Base-by-base conservation (phyloP, 1,140 invertebrate species). In the Brachionus asplanchnoidis region DNA sequence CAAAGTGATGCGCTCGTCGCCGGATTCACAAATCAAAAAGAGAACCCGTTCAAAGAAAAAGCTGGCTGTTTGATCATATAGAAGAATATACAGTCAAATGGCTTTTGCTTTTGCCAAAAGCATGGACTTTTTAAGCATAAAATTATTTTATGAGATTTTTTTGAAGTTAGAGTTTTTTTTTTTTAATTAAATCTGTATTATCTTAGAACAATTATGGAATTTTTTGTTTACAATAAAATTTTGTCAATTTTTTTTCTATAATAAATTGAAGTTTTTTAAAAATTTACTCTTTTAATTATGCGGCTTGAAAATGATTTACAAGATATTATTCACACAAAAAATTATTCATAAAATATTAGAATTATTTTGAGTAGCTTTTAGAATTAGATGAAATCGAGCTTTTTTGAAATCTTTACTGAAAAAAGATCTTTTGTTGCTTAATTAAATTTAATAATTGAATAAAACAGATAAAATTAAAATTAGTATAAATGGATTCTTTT, bases 1-100 rank as follows among this genome's bases (percentile, higher is more conserved):
- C 46, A 50, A 46, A 60, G 23, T 6, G 84, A 85, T 36, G 84
- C 79, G 40, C 40, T 85, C 0, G 84, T 85, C 9, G 5, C 40
- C 12, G 84, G 84, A 17, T 85, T 68, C 12, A 50, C 84, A 9
- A 44, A 28, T 36, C 46, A 60, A 50, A 85, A 85, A 53, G 84
- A 85, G 44, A 85, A 85, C 70, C 84, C 84, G 36, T 85, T 85
- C 23, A 85, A 85, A 23, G 84, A 85, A 79, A 85, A 79, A 26
- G 17, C 46, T 20, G 75, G 75, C 7, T 85, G 84, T 44, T 20
- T 78, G 70, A 66, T 77, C 11, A 85, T 85, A 77, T 77, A 77
- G 44, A 77, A 77, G 42, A 23, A 50, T 77, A 50, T 50, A 50
- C 0, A 77, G 42, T 17, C 32, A 60, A 60, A 60, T 60, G 53